A percentile compares a stretch with the other conserved stretches of the same genome.
Evolutionary conservation across 2,113 vertebrate genomes (phyloP).

Genomic region (Pycnonotus jocosus): DNA sequence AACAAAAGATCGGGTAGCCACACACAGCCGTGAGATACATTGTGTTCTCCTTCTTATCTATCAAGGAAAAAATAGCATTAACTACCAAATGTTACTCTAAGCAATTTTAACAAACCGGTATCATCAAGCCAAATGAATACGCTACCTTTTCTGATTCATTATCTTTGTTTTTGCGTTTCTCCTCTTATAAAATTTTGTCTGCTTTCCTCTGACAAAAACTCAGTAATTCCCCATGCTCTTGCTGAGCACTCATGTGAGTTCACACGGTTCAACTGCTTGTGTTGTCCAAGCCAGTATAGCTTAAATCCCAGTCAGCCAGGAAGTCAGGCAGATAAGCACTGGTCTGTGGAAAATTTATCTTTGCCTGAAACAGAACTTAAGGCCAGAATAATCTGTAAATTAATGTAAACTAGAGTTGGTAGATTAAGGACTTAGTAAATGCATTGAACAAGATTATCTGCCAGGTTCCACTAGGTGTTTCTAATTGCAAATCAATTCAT

Average conservation of each 20-base stretch:
- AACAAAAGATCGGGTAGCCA: accelerated
- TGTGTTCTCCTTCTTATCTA: background rate
- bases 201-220: background rate
- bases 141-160: slow-evolving; percentile 51
- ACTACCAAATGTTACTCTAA: background rate
- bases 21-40: background rate
- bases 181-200: background rate
- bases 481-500: background rate
- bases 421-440: background rate
- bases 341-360: background rate
- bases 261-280: background rate
- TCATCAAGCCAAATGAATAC: background rate
- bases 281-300: background rate
- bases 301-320: background rate
- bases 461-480: background rate
- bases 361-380: background rate
- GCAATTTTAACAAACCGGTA: background rate
- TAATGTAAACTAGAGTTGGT: background rate
- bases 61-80: background rate
- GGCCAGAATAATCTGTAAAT: background rate
- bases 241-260: background rate
- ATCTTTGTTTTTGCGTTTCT: background rate
- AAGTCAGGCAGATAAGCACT: slow-evolving; percentile 26
- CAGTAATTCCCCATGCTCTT: background rate
- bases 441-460: background rate